Conservation (phyloP, 2,113 vertebrate species). For the Cervus canadensis region DNA sequence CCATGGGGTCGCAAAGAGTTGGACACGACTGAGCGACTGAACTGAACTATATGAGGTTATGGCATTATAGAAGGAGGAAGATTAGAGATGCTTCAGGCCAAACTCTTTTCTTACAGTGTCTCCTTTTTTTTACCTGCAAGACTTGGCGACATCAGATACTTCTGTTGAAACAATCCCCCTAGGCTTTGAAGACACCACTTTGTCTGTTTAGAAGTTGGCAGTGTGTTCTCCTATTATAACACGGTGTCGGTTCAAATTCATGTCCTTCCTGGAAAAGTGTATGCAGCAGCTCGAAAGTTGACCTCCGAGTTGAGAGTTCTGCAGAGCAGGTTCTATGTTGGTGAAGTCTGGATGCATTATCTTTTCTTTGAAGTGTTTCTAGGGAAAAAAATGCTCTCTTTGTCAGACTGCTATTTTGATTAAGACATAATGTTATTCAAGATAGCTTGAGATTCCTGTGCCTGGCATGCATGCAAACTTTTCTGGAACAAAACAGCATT, state of each 20-base stretch:
- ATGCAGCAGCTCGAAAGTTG: neutral
- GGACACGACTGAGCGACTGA: neutral
- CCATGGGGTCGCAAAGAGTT: neutral
- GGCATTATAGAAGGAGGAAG: neutral
- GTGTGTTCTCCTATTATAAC: neutral
- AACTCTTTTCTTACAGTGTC: neutral
- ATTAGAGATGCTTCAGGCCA: neutral
- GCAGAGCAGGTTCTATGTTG: neutral
- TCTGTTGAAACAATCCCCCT: neutral
- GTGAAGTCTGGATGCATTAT: neutral
- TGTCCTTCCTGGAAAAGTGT: neutral
- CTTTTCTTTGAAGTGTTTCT: constrained; percentile 1
- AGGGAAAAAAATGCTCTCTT: neutral
- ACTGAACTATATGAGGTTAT: neutral
- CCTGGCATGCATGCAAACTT: neutral
- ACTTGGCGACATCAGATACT: neutral
- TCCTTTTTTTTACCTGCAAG: neutral
- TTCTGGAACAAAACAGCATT: neutral
- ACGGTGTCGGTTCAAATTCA: neutral
- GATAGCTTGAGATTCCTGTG: neutral
- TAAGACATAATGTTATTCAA: neutral
- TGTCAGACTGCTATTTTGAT: neutral
- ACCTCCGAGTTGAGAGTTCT: neutral
- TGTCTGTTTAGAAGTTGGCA: neutral
- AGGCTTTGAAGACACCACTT: neutral